These are phyloP conservation scores for Lepus timidus DNA, from an alignment of 2,113 vertebrate genomes.

Conservation along the genomic window DNA sequence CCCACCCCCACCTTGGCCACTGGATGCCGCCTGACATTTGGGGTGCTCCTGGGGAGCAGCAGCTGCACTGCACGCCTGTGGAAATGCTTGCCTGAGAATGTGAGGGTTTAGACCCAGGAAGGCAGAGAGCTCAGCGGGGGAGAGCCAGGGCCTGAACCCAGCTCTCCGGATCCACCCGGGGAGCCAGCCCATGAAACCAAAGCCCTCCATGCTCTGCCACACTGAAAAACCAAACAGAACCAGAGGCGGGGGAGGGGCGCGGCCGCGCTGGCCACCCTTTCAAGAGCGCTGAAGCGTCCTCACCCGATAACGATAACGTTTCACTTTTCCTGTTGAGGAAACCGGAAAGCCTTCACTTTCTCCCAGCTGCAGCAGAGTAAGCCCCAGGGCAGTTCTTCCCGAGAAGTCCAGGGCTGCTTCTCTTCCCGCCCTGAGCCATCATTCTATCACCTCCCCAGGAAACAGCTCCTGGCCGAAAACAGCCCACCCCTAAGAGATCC, in stretches of 20 bases:
- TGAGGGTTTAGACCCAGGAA: neutral
- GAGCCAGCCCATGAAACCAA: neutral
- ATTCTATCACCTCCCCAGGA: neutral
- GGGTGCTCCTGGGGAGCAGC: neutral
- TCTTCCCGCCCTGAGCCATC: constrained; percentile 2
- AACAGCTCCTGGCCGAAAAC: neutral
- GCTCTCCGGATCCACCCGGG: neutral
- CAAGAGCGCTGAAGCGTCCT: constrained; percentile 43
- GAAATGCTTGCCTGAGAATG: accelerated
- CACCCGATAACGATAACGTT: constrained; percentile 71
- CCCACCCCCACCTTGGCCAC: accelerated
- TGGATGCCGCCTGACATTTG: accelerated
- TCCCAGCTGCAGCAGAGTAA: neutral
- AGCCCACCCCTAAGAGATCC: constrained; percentile 18
- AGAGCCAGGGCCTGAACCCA: neutral
- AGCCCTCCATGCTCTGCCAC: neutral
- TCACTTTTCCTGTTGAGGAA: constrained; percentile 49
- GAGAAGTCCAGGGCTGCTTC: neutral
- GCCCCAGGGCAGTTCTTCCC: neutral
- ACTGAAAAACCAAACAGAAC: neutral
- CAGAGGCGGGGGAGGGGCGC: neutral
- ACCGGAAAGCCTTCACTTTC: constrained; percentile 61
- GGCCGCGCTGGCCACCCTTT: neutral
- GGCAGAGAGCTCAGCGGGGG: neutral
- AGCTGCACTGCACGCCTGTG: neutral